Evolutionary conservation across 2,888 invertebrate genomes (phyloP), one percentile per base, ranked within the genome.

Genomic region (Calameuta idolon): DNA sequence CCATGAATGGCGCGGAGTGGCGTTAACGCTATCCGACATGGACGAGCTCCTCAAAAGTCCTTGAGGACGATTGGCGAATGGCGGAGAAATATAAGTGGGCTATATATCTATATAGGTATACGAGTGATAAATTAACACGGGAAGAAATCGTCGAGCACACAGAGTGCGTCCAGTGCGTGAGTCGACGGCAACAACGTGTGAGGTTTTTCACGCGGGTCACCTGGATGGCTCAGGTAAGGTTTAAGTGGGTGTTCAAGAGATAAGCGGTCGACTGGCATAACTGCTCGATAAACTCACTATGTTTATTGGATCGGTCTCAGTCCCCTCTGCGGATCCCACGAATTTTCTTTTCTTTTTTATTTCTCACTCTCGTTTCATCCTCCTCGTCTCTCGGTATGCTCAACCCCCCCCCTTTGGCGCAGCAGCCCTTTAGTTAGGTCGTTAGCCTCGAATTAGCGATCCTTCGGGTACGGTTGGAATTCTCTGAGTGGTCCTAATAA

Each of bases 181-280:
- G 12, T 34, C 34, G 68, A 74, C 40, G 77, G 76, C 81, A 78
- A 81, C 89, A 83, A 88, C 89, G 89, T 89, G 89, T 89, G 89
- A 88, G 89, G 89, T 88, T 89, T 89, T 87, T 87, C 88, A 86
- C 87, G 87, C 83, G 83, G 83, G 83, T 81, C 81, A 81, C 79
- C 81, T 79, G 75, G 79, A 80, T 80, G 81, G 80, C 78, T 81
- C 86, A 85, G 84, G 55, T 55, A 55, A 55, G 83, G 87, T 89
- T 89, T 90, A 90, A 90, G 90, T 90, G 90, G 90, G 90, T 90
- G 90, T 90, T 87, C 88, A 83, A 79, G 87, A 89, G 90, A 90
- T 90, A 90, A 90, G 90, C 87, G 86, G 80, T 83, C 85, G 86
- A 85, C 88, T 85, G 87, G 89, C 87, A 88, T 88, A 89, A 90